Percentiles rank a stretch among this genome's conserved stretches.
Conservation (phyloP, 2,113 vertebrate species). For the Serinus canaria region DNA sequence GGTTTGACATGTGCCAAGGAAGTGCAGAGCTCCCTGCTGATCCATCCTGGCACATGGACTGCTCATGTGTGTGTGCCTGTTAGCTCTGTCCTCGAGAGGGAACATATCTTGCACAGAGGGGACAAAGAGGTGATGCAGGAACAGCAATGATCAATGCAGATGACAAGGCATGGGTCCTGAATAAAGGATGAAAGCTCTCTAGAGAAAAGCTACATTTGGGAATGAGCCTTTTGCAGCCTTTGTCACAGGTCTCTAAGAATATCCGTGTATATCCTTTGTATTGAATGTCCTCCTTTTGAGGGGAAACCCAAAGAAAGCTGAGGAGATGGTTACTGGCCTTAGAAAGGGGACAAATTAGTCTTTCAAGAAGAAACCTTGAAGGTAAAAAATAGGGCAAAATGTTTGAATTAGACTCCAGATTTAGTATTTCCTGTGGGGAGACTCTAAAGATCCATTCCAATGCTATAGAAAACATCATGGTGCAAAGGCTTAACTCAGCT, state of each 20-base stretch:
- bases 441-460: background rate
- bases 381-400: background rate
- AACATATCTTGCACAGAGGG: background rate
- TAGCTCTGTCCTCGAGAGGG: background rate
- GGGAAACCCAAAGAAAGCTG: background rate
- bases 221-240: background rate
- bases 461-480: background rate
- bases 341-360: background rate
- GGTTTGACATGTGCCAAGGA: background rate
- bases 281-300: background rate
- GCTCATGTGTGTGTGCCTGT: background rate
- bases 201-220: background rate
- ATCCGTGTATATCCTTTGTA: background rate
- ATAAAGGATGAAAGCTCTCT: background rate
- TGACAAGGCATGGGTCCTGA: background rate
- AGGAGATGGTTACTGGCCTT: background rate
- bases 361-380: background rate
- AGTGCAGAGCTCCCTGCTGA: background rate
- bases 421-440: background rate
- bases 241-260: background rate
- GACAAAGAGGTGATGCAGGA: background rate
- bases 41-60: background rate
- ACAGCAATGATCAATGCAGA: background rate
- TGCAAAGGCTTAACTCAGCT: background rate
- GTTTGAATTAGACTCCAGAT: background rate